Base-by-base conservation (phyloP, 2,888 invertebrate genomes). In the Philhelius pedissequus region DNA sequence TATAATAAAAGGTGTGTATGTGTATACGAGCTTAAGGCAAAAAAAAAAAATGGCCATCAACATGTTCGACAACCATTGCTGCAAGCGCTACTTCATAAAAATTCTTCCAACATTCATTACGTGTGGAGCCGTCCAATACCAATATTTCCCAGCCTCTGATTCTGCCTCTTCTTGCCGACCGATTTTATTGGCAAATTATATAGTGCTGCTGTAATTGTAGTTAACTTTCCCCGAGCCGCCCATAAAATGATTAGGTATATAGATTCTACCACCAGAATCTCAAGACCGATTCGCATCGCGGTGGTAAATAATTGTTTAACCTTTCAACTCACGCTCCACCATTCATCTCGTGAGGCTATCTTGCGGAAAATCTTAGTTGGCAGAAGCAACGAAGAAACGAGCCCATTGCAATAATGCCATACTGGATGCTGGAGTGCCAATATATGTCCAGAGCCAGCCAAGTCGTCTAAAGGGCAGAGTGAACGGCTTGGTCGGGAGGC, bases 261-360 rank as follows among this genome's bases (percentile, higher is more conserved):
- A 71, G 70, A 52, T 30, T 62, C 52, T 27, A 20, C 22, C 64
- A 60, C n/a, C 64, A 25, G 48, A 40, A 7, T 40, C 62, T 45
- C 35, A 11, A 30, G 60, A 45, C 66, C 30, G 58, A 43, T 73
- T 76, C 50, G 70, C 81, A 52, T 83, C 13, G 75, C 68, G 60
- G 80, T 71, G 60, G 80, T 86, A 87, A 87, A 87, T 87, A 87
- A 87, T 87, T 87, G 87, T 87, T 86, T 87, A 87, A 87, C 87
- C 87, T 87, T 87, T 87, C 74, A 87, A 87, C 87, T 86, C 78
- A 71, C 81, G 70, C 66, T 79, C 56, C 32, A 70, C 54, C 58
- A 71, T 84, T 18, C 68, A 73, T 74, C 62, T 82, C 38, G 2
- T 8, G 35, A 45, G 27, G 54, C 25, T 66, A 79, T 79, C 83